Conservation (phyloP, 2,113 vertebrate genomes). For the Dunckerocampus dactyliophorus region DNA sequence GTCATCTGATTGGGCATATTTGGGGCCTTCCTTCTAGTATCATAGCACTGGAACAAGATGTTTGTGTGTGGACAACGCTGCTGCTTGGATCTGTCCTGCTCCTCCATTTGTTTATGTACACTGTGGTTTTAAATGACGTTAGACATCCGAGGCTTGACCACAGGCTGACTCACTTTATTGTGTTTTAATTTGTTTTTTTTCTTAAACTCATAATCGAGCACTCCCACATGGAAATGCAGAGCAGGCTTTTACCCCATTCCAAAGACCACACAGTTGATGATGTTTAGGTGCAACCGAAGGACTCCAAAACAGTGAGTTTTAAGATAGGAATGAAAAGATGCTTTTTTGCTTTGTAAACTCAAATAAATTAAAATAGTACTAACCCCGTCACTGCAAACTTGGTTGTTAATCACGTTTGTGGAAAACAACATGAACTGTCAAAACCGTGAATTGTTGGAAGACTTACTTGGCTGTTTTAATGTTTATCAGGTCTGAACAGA, state of each 20-base stretch:
- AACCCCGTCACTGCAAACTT: not conserved
- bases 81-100: not conserved
- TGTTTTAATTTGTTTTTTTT: constrained; percentile 13
- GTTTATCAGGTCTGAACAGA: not conserved
- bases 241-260: not conserved
- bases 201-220: not conserved
- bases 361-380: not conserved
- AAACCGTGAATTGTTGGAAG: not conserved
- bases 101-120: constrained; percentile 3
- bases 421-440: not conserved
- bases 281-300: not conserved
- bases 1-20: constrained; percentile 36
- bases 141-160: constrained; percentile 18
- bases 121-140: constrained; percentile 27
- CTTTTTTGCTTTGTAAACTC: too few species aligned
- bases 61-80: constrained; percentile 21
- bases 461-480: not conserved
- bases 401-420: not conserved
- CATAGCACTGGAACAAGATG: constrained; percentile 21
- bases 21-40: constrained; percentile 20
- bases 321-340: constrained; percentile 1
- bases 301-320: not conserved
- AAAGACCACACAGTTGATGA: constrained; percentile 8
- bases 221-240: constrained; percentile 18
- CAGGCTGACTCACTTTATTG: constrained; percentile 18